These are phyloP conservation scores for Leptinotarsa peninsularis DNA, from an alignment of 2,888 invertebrate species.

Conservation along the genomic window DNA sequence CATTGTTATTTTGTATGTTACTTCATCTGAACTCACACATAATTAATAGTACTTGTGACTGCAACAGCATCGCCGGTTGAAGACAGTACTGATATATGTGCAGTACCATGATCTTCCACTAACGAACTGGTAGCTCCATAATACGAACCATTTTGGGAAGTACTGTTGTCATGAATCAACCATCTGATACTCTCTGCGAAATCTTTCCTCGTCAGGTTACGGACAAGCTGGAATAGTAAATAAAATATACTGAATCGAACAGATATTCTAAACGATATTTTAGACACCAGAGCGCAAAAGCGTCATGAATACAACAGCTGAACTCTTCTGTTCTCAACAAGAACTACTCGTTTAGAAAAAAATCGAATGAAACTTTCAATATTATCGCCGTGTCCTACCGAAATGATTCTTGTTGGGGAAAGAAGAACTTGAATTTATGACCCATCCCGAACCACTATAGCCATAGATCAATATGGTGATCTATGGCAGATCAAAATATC, in stretches of 20 bases:
- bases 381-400: too few relatives aligned
- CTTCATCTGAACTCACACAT: slow-evolving; percentile 73
- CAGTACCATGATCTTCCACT: slow-evolving; percentile 86
- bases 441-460: too few relatives aligned
- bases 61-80: slow-evolving; percentile 91
- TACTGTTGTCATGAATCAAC: slow-evolving; percentile 70
- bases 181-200: slow-evolving; percentile 70
- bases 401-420: too few relatives aligned
- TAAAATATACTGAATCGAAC: not conserved
- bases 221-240: slow-evolving; percentile 69
- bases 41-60: slow-evolving; percentile 91
- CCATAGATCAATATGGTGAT: too few relatives aligned
- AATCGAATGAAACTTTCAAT: too few relatives aligned
- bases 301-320: too few relatives aligned
- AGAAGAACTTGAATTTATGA: too few relatives aligned
- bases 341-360: too few relatives aligned
- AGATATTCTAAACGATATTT: too few relatives aligned
- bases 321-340: too few relatives aligned
- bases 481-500: too few relatives aligned
- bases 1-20: not conserved
- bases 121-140: slow-evolving; percentile 77
- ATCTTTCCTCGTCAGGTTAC: slow-evolving; percentile 73
- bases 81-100: slow-evolving; percentile 87
- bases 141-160: slow-evolving; percentile 75
- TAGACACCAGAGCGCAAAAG: too few relatives aligned